Evolutionary conservation across 2,797 vertebrate species (phyloP), one percentile per base, ranked within the genome.

Genomic region (Gephyroberyx darwinii): DNA sequence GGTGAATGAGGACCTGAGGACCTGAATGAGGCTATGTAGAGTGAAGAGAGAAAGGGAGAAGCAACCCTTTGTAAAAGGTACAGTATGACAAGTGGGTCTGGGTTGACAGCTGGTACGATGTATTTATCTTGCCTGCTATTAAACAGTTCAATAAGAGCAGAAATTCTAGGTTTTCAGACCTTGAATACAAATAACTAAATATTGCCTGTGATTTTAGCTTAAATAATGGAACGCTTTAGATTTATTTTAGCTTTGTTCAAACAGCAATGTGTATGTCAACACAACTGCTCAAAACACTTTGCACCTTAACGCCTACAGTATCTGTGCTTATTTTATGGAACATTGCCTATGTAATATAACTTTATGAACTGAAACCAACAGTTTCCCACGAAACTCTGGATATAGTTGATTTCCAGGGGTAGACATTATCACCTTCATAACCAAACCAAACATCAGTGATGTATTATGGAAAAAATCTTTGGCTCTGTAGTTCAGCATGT

Each of bases 341-440:
- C 39, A 58, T 30, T 14, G 57, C 56, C 31, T 60, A 41, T 62
- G 53, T 59, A 45, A 77, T 75, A 5, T 45, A 3, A 45, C 43
- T 45, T 45, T 16, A 41, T 41, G 9, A 70, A 65, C 43, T 5
- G 50, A 50, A 16, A 39, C 71, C 77, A 75, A 74, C 63, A 65
- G 67, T 35, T 16, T 19, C 45, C 57, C 52, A 47, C 78, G 65
- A 60, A 47, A 74, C 63, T 75, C 77, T 64, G 69, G 45, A 59
- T 68, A 64, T 60, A 71, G 57, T 67, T 88, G 73, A 83, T 83
- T 82, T 74, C 26, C 26, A 26, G 26, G 26, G 26, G 26, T 26
- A 26, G 67, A 80, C 65, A 64, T 70, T 61, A 78, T 77, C 78
- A 14, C 41, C 13, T 58, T 85, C 55, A 58, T 76, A 71, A 81